Base-by-base conservation (phyloP, 2,113 vertebrate species). In the Proteles cristata region DNA sequence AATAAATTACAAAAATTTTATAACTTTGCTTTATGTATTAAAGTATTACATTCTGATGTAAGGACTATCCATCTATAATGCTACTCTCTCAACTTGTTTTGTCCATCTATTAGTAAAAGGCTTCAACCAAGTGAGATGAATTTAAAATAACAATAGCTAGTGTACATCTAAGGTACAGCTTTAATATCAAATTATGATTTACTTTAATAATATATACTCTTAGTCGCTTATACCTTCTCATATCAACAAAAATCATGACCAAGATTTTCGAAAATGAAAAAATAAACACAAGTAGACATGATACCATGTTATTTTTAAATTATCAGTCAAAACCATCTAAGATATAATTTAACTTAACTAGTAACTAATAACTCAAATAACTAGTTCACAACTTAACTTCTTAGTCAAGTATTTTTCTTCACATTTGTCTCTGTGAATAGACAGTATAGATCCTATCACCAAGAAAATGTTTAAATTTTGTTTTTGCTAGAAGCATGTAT, bases 241-340 rank as follows among this genome's bases (percentile, higher is more conserved):
- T 28, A 90, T 63, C 63, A 87, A 73, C 55, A 77, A 88, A 90
- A 94, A 74, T 16, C 15, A 87, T 31, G 39, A 96, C 21, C 17
- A 85, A 63, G 16, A 53, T 35, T 85, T 96, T 61, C 80, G 1
- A 93, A 96, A 93, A 90, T 16, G 69, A 53, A 48, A 71, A 92
- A 80, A 85, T 61, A 45, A 90, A 33, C n/a, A 58, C 5, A 93
- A 90, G 21, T 66, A 81, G 3, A 77, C 43, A 85, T 21, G 23
- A 73, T 66, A 53, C 19, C 2, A 88, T 26, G 10, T 26, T 76
- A 76, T 35, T 68, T 88, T 96, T 92, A 33, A 92, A 73, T 35
- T 97, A 43, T 63, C 85, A 93, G 14, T 76, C n/a, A 96, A 97
- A 96, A 92, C 19, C 58, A 93, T 71, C 71, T 3, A 71, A 77